phyloP scores from a whole-genome alignment of 2,113 vertebrate genomes.

The Rafetus swinhoei region DNA sequence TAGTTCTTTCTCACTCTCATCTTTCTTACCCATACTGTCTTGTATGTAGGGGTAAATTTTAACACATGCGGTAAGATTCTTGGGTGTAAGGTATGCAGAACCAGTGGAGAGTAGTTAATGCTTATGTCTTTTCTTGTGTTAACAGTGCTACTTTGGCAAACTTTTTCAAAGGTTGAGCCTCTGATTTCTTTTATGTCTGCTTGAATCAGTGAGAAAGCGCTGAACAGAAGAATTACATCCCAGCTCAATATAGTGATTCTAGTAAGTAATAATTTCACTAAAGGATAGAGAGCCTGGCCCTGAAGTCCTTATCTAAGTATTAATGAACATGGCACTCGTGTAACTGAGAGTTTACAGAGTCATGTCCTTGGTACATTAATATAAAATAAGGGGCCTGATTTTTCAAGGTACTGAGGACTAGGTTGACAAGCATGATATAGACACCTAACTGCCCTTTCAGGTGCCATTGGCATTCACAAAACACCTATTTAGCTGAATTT shows the following conservation, averaged over 20 bases:
- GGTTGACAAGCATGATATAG: not conserved
- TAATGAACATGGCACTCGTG: rapidly evolving
- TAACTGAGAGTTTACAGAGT: not conserved
- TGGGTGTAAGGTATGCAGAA: not conserved
- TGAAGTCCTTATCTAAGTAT: not conserved
- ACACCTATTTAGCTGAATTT: not conserved
- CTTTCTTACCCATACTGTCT: not conserved
- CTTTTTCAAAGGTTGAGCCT: not conserved
- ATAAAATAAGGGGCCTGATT: rapidly evolving
- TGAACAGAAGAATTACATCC: not conserved
- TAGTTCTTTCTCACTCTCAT: not conserved
- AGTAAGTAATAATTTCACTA: not conserved
- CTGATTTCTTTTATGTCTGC: not conserved
- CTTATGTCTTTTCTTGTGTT: not conserved
- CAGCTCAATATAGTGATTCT: not conserved
- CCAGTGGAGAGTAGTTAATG: not conserved
- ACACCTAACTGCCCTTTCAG: not conserved
- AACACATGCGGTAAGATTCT: not conserved
- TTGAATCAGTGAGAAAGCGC: not conserved
- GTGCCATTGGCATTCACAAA: not conserved
- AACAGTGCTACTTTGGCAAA: not conserved
- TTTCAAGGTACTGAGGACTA: not conserved
- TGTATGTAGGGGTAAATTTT: not conserved
- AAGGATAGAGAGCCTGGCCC: not conserved
- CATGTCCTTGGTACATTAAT: rapidly evolving